Evolutionary conservation across 2,888 invertebrate genomes (phyloP), one percentile per base, ranked within the genome.

Genomic region (Herminia tarsipennalis): DNA sequence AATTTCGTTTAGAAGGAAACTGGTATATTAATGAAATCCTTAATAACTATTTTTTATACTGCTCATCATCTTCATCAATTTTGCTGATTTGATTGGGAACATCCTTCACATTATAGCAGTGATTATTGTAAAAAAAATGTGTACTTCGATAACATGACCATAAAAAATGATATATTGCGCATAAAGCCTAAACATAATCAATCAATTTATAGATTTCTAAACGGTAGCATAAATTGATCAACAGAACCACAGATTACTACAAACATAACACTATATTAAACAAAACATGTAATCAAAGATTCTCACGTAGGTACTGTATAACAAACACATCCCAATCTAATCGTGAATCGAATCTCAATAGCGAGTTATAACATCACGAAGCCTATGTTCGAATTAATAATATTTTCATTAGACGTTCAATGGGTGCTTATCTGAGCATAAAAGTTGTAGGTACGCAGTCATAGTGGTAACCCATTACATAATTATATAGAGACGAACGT

Each of bases 341-440:
- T 73, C 66, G 49, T 30, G 34, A 50, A 72, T 73, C 66, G 60
- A 56, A 74, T 68, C 66, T 47, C 50, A 61, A 59, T 51, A 59
- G 50, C 56, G 34, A 45, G 54, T 46, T 46, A 61, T 54, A 66
- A 59, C 50, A 64, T 62, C 59, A 62, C 63, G 51, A 51, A 68
- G 57, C 46, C 51, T 55, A 55, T 57, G 62, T 65, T 65, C 50
- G 46, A 66, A 70, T 74, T 66, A 69, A 68, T 65, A 70, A 70
- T 70, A 73, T 69, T 71, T 78, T 73, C 66, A 66, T 65, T 64
- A 62, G 58, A 55, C 57, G 57, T 66, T 66, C 62, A 63, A 76
- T 68, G 71, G 70, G 70, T 73, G 64, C 59, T 59, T 68, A 76
- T 76, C 76, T 73, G 53, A 62, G 51, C 62, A 68, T 67, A 65